A percentile compares a stretch with the other conserved stretches of the same genome.
These are phyloP conservation scores for Lasioglossum vierecki DNA, from an alignment of 2,888 invertebrate genomes.

Conservation along the genomic window DNA sequence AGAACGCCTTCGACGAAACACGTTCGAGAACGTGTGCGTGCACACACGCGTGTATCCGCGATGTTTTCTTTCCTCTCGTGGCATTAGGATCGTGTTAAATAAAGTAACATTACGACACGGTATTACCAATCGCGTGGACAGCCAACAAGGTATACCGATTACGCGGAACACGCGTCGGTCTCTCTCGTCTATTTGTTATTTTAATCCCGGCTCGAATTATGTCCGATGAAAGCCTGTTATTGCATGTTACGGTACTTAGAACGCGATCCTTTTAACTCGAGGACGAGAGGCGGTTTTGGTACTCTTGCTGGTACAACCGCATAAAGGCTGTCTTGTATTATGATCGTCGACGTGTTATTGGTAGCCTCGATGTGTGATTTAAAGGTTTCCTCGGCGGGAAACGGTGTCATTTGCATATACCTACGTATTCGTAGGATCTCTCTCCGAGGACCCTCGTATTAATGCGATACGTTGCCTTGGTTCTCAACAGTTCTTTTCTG, in stretches of 20 bases:
- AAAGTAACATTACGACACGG: neutral
- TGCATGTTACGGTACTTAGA: constrained; percentile 60
- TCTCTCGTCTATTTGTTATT: constrained; percentile 49
- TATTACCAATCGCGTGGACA: neutral
- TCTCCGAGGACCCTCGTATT: constrained; percentile 70
- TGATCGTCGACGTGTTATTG: constrained; percentile 65
- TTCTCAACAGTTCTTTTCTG: constrained; percentile 74
- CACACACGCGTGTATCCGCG: neutral
- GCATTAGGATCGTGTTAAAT: constrained; percentile 1
- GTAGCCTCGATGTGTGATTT: constrained; percentile 72
- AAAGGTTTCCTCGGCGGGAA: constrained; percentile 63
- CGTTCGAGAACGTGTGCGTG: neutral
- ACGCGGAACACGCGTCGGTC: constrained; percentile 24
- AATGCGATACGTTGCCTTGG: constrained; percentile 71
- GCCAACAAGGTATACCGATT: constrained; percentile 36
- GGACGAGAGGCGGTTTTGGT: constrained; percentile 45
- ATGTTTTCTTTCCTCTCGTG: neutral
- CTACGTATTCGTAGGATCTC: constrained; percentile 71
- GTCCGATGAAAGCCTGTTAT: constrained; percentile 52
- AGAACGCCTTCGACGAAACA: constrained; percentile 17
- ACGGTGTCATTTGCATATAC: constrained; percentile 73
- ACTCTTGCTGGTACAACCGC: constrained; percentile 22
- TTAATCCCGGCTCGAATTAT: constrained; percentile 46
- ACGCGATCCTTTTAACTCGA: constrained; percentile 52
- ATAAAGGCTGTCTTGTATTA: constrained; percentile 56